Evolutionary conservation across 2,113 vertebrate species (phyloP).

Genomic region (Gila orcuttii): DNA sequence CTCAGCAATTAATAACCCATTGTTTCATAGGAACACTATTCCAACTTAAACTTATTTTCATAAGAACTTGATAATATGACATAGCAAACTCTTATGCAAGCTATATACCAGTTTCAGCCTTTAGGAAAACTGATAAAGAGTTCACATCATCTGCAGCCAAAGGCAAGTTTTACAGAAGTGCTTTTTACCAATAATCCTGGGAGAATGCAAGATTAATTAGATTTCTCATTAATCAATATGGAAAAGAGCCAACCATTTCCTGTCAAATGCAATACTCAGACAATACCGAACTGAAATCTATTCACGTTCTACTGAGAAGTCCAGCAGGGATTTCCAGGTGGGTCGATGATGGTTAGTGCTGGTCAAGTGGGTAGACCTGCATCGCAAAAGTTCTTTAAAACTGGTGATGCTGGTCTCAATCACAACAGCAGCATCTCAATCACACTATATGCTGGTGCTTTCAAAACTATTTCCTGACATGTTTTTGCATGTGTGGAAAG

Average conservation of each 20-base stretch:
- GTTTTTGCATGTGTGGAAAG: slow-evolving; percentile 14
- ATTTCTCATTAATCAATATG: slow-evolving; percentile 71
- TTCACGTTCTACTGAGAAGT: background rate
- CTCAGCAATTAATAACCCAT: background rate
- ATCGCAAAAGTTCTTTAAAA: background rate
- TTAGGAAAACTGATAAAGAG: slow-evolving; percentile 45
- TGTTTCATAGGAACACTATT: background rate
- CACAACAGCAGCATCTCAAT: background rate
- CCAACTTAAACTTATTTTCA: background rate
- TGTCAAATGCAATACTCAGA: slow-evolving; percentile 65
- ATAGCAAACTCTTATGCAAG: background rate
- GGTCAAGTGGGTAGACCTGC: no score
- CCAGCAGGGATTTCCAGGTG: background rate
- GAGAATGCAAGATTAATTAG: slow-evolving; percentile 68
- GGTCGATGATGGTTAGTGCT: background rate
- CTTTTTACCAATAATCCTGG: slow-evolving; percentile 45
- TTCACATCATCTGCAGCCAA: slow-evolving; percentile 51
- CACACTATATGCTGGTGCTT: background rate
- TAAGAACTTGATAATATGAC: slow-evolving; percentile 13
- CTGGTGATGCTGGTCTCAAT: background rate
- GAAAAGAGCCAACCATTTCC: slow-evolving; percentile 62
- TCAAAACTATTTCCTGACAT: background rate
- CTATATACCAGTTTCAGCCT: background rate
- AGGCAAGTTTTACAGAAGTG: slow-evolving; percentile 54
- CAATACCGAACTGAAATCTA: slow-evolving; percentile 62